Base-by-base conservation (phyloP, 2,888 invertebrate genomes). In the Apamea monoglypha region DNA sequence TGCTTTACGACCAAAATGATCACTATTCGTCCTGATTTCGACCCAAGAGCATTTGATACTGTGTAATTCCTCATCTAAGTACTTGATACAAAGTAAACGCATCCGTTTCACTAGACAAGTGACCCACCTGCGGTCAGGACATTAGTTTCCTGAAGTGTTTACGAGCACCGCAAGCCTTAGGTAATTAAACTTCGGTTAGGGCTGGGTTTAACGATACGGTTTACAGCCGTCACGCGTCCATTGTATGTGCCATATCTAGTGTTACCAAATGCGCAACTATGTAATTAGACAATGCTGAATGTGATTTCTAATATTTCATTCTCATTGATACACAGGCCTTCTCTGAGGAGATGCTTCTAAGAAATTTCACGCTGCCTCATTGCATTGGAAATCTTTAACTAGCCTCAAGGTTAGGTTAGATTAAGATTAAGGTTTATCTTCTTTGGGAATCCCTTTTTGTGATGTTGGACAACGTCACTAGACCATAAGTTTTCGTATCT, bases 111-210 rank as follows among this genome's bases (percentile, higher is more conserved):
- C 82, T 87, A 87, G 90, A 87, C 87, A 90, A 88, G 86, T 95
- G 94, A 95, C 95, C 95, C 91, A 94, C 91, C 95, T 96, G 96
- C 92, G 96, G 96, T 96, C 94, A 91, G 87, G 90, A 91, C 93
- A 94, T 95, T 94, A 96, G 96, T 96, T 95, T 95, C 96, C 95
- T 95, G 93, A 91, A 92, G 92, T 90, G 91, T 93, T 94, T 93
- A 93, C 92, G 92, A 92, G 82, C 91, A 84, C 92, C 92, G 83
- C 95, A 94, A 92, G 89, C 91, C 93, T 91, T 90, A 88, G 94
- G 94, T 94, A 96, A 96, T 96, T 96, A 96, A 96, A 94, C 93
- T 91, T 94, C 85, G 95, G 95, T 95, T 94, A 91, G 90, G 91
- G 92, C 91, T 90, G 91, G 92, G 92, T 93, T 95, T 94, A 94